Evolutionary conservation across 2,113 vertebrate species (phyloP).

Genomic region (Mustela nigripes): DNA sequence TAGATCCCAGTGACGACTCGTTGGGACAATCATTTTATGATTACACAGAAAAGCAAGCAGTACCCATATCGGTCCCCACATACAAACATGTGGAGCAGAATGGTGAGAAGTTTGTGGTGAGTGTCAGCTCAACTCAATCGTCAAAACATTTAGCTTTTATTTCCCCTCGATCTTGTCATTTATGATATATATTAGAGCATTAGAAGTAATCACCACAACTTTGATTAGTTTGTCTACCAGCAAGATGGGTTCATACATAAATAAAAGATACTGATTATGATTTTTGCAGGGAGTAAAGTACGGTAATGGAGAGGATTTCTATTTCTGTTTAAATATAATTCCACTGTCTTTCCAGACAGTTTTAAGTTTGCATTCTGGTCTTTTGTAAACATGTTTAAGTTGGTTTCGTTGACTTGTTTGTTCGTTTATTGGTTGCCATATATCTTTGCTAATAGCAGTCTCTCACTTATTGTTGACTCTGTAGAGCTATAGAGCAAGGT

Average conservation of each 20-base stretch:
- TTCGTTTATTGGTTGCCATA: constrained; percentile 1
- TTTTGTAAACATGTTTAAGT: not conserved
- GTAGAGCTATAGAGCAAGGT: not conserved
- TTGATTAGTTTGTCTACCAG: not conserved
- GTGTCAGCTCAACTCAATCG: constrained; percentile 77
- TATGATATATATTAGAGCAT: not conserved
- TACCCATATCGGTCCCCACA: constrained; percentile 98
- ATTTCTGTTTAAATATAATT: constrained; percentile 5
- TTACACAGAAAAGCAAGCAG: constrained; percentile 97
- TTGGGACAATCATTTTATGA: constrained; percentile 95
- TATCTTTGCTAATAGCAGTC: constrained; percentile 10
- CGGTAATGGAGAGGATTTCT: not conserved
- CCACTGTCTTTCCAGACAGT: constrained; percentile 30
- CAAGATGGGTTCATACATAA: not conserved
- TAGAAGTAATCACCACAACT: not conserved
- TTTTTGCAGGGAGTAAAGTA: not conserved
- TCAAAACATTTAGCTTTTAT: constrained; percentile 55
- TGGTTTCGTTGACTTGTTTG: constrained; percentile 40
- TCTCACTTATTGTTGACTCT: constrained; percentile 42
- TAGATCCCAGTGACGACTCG: constrained; percentile 95
- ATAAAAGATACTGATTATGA: not conserved
- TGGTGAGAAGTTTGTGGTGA: constrained; percentile 98
- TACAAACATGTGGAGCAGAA: constrained; percentile 99
- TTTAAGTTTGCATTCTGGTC: constrained; percentile 44
- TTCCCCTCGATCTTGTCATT: not conserved